Conservation (phyloP, 2,888 invertebrate species). For the Drosophila vallismaia region DNA sequence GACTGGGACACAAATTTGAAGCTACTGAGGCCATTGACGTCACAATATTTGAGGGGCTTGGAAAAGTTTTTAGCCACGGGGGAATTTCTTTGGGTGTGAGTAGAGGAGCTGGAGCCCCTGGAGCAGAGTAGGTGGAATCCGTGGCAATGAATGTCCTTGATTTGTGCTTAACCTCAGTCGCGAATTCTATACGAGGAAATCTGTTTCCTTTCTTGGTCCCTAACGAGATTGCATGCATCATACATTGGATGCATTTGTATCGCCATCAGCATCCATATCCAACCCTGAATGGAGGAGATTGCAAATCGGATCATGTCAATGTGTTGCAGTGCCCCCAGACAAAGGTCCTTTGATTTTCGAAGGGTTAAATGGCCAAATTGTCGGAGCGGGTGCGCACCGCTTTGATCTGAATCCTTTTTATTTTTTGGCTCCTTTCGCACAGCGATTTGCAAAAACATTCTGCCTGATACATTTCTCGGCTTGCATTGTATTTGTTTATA, state of each 20-base stretch:
- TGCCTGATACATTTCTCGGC: conserved; percentile 20
- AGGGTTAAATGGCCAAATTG: conserved; percentile 69
- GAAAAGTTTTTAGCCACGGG: conserved; percentile 18
- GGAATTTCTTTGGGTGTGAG: conserved; percentile 22
- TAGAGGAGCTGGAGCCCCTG: conserved; percentile 14
- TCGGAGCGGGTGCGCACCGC: conserved; percentile 18
- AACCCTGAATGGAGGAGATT: conserved; percentile 19
- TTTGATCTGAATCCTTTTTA: conserved; percentile 38
- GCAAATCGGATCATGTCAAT: conserved; percentile 74
- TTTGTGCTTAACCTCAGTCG: conserved; percentile 7
- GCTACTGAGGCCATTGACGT: conserved; percentile 41
- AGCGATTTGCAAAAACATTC: conserved; percentile 41
- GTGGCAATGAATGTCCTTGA: conserved; percentile 32
- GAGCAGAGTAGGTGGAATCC: conserved; percentile 10
- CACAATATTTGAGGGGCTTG: conserved; percentile 31
- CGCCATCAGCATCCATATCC: conserved; percentile 22
- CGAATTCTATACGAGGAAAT: conserved; percentile 38
- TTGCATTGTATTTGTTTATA: conserved; percentile 48
- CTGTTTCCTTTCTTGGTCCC: conserved; percentile 22
- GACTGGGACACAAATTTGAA: neutral
- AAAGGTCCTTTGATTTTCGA: conserved; percentile 54
- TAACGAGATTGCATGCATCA: conserved; percentile 60
- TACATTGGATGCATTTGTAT: conserved; percentile 15
- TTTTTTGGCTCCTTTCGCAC: conserved; percentile 39
- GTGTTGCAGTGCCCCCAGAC: conserved; percentile 54